Conservation (phyloP, 2,888 invertebrate genomes). For the Stratiomys singularior region DNA sequence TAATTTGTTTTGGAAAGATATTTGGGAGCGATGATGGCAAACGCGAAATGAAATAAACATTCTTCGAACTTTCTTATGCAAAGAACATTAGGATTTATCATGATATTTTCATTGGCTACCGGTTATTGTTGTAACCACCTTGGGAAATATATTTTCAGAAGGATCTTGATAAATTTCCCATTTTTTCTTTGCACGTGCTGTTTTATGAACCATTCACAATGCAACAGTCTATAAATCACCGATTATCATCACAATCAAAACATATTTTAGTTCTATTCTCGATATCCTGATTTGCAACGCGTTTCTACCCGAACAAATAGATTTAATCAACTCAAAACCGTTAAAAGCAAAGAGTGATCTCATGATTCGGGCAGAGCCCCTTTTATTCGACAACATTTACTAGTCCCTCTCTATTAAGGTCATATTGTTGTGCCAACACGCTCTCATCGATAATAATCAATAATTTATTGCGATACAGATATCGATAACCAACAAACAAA, state of each 20-base stretch:
- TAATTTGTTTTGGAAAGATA: no score
- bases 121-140: no score
- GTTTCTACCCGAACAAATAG: neutral
- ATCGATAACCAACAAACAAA: constrained; percentile 5
- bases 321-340: constrained; percentile 35
- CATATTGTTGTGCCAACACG: constrained; percentile 50
- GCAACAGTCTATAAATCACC: neutral
- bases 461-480: constrained; percentile 45
- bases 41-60: no score
- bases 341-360: neutral
- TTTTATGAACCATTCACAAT: no score
- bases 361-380: neutral
- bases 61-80: no score
- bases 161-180: no score
- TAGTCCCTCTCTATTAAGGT: constrained; percentile 31
- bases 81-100: no score
- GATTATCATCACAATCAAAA: neutral
- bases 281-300: neutral
- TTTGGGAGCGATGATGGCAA: no score
- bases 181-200: no score
- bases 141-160: no score
- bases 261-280: neutral
- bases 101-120: no score
- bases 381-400: neutral
- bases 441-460: constrained; percentile 51